Percentiles rank a stretch among this genome's conserved stretches.
Conservation (phyloP, 2,888 invertebrate genomes). For the Cosmopolites sordidus region DNA sequence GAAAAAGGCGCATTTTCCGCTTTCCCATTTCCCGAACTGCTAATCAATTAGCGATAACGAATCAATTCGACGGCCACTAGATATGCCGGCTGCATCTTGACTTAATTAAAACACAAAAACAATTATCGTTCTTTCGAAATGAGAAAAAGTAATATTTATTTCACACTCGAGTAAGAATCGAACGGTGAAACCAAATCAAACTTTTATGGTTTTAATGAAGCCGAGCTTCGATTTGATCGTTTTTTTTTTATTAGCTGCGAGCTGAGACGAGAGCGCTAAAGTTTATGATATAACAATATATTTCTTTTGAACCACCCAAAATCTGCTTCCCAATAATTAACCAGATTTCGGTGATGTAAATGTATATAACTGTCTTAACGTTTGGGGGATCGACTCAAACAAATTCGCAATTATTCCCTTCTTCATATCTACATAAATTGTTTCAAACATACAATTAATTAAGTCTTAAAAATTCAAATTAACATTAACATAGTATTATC, state of each 20-base stretch:
- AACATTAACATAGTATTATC: too few species aligned
- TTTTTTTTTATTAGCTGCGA: conserved; percentile 7
- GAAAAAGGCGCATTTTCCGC: neutral
- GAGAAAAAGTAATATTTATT: conserved; percentile 7
- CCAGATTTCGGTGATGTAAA: too few species aligned
- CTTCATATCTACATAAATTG: too few species aligned
- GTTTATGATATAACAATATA: too few species aligned
- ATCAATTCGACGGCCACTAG: conserved; percentile 8
- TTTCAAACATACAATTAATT: too few species aligned
- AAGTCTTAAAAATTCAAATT: too few species aligned
- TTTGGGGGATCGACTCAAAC: too few species aligned
- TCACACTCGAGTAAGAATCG: conserved; percentile 15
- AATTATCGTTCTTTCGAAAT: conserved; percentile 7
- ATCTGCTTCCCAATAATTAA: too few species aligned
- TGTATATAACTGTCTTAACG: too few species aligned
- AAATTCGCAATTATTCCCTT: too few species aligned
- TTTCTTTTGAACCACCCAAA: too few species aligned
- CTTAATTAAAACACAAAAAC: conserved; percentile 15
- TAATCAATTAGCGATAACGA: conserved; percentile 6
- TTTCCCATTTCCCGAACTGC: neutral
- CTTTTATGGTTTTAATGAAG: conserved; percentile 16
- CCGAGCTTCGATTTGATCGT: conserved; percentile 10
- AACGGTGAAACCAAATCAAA: conserved; percentile 5
- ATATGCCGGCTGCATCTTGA: conserved; percentile 2
- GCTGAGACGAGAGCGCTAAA: neutral